Evolutionary conservation across 2,113 vertebrate genomes (phyloP), one percentile per base, ranked within the genome.

Genomic region (Anarhynchus alexandrinus): DNA sequence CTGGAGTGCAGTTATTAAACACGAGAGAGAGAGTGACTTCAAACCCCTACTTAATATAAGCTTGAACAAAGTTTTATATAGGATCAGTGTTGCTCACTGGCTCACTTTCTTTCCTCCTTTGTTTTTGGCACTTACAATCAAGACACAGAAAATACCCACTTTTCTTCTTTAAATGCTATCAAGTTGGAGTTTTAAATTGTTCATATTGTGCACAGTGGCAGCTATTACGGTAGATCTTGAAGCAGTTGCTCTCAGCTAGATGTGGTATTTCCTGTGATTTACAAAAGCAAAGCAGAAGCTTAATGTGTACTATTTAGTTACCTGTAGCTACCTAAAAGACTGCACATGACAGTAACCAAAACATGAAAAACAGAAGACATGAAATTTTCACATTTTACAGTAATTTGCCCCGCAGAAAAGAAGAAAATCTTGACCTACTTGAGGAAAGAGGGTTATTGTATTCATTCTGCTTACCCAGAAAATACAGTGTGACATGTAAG

Each of bases 351-450:
- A 92, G 72, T 42, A 92, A 76, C 40, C 59, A 89, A 87, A 84
- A 85, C 12, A 70, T 58, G 43, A 61, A 57, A 72, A 82, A 61
- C 40, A 34, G 17, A 89, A 86, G 58, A 43, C 66, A 43, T 38
- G 22, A 91, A 78, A 72, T 65, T 8, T 61, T 91, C 57, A 23
- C 38, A 62, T 95, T 94, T 96, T 84, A 82, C 65, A 92, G 54
- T 76, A 72, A 92, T 95, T 85, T 93, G 57, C 93, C 86, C 73
- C 0, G 10, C 57, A 91, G 91, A 76, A 93, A 78, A 82, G 32
- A 92, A 55, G 70, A 47, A 94, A 95, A 79, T 82, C 77, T 82
- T 96, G 97, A 95, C 96, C 97, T 96, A 95, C 93, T 96, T 97
- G 93, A 90, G 86, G 91, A 80, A 89, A 85, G 40, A 85, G 58